Conservation (phyloP, 2,113 vertebrate species). For the Macquaria ambigua region DNA sequence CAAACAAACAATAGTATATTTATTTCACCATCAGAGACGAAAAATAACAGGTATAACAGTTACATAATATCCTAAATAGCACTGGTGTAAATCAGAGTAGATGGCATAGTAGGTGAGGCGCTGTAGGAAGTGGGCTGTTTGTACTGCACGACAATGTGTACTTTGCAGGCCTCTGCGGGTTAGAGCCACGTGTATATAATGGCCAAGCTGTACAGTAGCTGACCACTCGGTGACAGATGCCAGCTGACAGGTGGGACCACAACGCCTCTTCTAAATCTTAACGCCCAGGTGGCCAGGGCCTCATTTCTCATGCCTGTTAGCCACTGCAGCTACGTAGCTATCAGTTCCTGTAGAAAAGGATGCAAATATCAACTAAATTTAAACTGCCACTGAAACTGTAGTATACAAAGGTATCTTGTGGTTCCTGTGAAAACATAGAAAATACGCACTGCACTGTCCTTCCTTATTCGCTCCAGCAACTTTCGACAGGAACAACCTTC, state of each 20-base stretch:
- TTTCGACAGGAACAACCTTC: not conserved
- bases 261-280: conserved; percentile 44
- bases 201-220: conserved; percentile 69
- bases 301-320: conserved; percentile 31
- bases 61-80: conserved; percentile 13
- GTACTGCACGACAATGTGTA: conserved; percentile 69
- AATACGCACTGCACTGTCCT: not conserved
- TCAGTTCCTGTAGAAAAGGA: conserved; percentile 8
- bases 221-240: conserved; percentile 69
- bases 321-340: not conserved
- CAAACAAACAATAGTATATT: not conserved
- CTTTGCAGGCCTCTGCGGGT: conserved; percentile 67
- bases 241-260: conserved; percentile 57
- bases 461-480: conserved; percentile 2
- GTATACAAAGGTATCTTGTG: not conserved
- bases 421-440: conserved; percentile 7
- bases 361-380: not conserved
- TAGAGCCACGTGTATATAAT: conserved; percentile 60
- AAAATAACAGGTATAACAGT: not conserved
- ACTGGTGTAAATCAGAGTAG: conserved; percentile 25
- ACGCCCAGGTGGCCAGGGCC: conserved; percentile 10
- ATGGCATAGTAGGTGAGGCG: conserved; percentile 26
- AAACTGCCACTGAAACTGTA: not conserved
- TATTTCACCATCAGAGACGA: not conserved
- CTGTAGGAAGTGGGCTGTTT: conserved; percentile 66